Evolutionary conservation across 2,888 invertebrate genomes (phyloP).

Genomic region (Boloria selene): DNA sequence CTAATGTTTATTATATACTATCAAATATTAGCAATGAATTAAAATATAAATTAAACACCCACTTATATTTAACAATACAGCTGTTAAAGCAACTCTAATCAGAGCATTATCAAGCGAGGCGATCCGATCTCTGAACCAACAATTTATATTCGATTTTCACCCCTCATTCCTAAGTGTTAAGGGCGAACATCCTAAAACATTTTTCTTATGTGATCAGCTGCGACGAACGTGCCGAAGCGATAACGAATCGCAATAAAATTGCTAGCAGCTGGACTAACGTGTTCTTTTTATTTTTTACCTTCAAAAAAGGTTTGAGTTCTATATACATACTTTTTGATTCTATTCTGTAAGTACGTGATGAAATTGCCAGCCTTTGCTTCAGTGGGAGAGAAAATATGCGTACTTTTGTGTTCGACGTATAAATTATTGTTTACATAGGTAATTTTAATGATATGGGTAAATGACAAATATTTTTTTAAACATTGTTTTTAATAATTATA

Average conservation of each 20-base stretch:
- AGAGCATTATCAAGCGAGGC: conserved; percentile 38
- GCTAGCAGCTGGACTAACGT: conserved; percentile 65
- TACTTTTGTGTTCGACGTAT: neutral
- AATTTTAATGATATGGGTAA: too few relatives aligned
- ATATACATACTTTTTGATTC: conserved; percentile 18
- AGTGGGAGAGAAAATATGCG: neutral
- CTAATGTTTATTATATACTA: too few relatives aligned
- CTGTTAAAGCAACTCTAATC: conserved; percentile 44
- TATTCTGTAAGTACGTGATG: conserved; percentile 16
- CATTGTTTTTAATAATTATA: too few relatives aligned
- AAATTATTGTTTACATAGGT: too few relatives aligned
- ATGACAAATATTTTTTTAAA: too few relatives aligned
- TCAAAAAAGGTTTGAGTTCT: conserved; percentile 50
- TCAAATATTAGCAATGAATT: conserved; percentile 10
- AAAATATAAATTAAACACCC: conserved; percentile 7
- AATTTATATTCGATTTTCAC: conserved; percentile 17
- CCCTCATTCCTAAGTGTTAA: neutral
- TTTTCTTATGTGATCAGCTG: conserved; percentile 44
- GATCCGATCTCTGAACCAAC: conserved; percentile 30
- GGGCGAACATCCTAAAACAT: conserved; percentile 12
- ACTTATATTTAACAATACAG: conserved; percentile 32
- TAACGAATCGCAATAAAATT: conserved; percentile 54
- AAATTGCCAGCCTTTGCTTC: conserved; percentile 2
- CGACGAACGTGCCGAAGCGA: conserved; percentile 41
- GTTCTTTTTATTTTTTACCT: conserved; percentile 49